Conservation (phyloP, 2,113 vertebrate species). For the Petrocephalus microphthalmus region DNA sequence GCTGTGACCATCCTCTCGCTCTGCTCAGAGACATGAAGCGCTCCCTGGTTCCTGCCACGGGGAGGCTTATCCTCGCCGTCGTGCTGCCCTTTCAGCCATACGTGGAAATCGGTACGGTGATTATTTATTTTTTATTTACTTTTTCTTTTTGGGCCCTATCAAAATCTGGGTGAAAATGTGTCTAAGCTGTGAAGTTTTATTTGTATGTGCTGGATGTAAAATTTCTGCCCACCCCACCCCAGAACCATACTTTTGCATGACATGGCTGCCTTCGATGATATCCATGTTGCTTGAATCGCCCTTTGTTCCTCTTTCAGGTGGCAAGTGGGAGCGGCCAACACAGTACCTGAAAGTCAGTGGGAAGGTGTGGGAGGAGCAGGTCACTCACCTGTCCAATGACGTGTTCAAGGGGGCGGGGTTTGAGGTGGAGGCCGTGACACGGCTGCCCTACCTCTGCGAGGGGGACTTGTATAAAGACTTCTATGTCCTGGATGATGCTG, state of each 20-base stretch:
- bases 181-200: not conserved
- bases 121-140: too few relatives aligned
- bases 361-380: conserved; percentile 92
- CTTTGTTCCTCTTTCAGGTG: conserved; percentile 59
- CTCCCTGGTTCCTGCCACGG: conserved; percentile 77
- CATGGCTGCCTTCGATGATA: not conserved
- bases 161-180: not conserved
- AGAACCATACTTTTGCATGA: not conserved
- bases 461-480: conserved; percentile 97
- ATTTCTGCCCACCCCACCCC: not conserved
- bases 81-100: conserved; percentile 93
- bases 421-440: conserved; percentile 84
- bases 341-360: conserved; percentile 78
- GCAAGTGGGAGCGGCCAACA: conserved; percentile 87
- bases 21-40: conserved; percentile 79
- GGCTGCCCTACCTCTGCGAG: conserved; percentile 93
- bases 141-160: not conserved
- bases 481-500: conserved; percentile 89
- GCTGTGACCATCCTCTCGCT: conserved; percentile 81
- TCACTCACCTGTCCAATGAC: conserved; percentile 74
- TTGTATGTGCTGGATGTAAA: not conserved
- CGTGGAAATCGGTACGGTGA: conserved; percentile 83
- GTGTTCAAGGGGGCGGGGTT: conserved; percentile 81
- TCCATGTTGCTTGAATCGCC: not conserved
- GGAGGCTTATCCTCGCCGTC: conserved; percentile 80